Conservation (phyloP, 2,888 invertebrate species). For the Scaptodrosophila latifasciaeformis region DNA sequence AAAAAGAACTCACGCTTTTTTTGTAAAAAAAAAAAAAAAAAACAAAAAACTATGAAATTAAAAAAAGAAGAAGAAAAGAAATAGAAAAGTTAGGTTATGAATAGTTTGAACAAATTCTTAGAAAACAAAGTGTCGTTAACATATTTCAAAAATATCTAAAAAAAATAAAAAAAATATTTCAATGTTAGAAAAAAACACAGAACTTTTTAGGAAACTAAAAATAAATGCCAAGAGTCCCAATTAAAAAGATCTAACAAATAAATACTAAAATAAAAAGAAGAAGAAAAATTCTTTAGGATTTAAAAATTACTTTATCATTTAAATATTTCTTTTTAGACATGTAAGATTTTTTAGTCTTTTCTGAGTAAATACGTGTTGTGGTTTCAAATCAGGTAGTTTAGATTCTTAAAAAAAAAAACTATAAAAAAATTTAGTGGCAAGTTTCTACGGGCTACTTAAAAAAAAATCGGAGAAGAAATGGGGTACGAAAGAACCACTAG, state of each 20-base stretch:
- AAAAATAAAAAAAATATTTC: background rate
- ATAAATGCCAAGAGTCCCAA: background rate
- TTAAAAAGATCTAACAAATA: conserved; percentile 26
- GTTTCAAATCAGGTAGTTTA: conserved; percentile 56
- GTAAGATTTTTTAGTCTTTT: conserved; percentile 37
- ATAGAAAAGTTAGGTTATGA: background rate
- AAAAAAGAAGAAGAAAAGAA: background rate
- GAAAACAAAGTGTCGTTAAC: background rate
- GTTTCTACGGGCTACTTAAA: too few species aligned
- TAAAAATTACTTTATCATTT: conserved; percentile 41
- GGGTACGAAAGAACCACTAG: conserved; percentile 35
- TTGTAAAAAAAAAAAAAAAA: background rate
- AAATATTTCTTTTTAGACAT: conserved; percentile 57
- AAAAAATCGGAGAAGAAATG: too few species aligned
- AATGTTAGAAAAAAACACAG: too few species aligned
- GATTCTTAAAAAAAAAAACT: conserved; percentile 22
- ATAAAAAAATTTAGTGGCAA: conserved; percentile 19
- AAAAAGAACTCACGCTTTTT: background rate
- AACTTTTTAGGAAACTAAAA: conserved; percentile 3
- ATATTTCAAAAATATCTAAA: conserved; percentile 7
- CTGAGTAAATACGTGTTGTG: conserved; percentile 53
- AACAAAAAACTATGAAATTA: too few species aligned
- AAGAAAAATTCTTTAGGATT: conserved; percentile 31
- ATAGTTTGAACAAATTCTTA: conserved; percentile 1
- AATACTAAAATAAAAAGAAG: conserved; percentile 52